Percentiles rank a stretch among this genome's conserved stretches.
Conservation (phyloP, 2,113 vertebrate species). For the Larimichthys crocea region DNA sequence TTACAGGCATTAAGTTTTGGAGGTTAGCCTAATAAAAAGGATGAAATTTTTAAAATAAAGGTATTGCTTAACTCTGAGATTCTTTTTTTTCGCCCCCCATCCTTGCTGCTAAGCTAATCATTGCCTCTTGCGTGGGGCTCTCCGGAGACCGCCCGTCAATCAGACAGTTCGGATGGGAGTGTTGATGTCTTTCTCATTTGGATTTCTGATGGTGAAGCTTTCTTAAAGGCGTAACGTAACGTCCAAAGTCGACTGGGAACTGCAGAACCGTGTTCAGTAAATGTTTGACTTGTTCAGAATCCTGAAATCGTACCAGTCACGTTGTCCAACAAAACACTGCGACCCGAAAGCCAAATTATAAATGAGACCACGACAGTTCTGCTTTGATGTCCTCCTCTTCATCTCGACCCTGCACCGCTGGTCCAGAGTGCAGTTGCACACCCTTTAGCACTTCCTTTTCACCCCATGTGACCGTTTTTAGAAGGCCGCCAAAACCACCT, state of each 20-base stretch:
- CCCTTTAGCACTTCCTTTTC: conserved; percentile 62
- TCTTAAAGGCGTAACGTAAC: neutral
- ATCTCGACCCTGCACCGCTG: conserved; percentile 41
- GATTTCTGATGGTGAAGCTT: too few relatives aligned
- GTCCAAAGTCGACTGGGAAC: neutral
- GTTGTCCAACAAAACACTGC: neutral
- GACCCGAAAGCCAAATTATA: conserved; percentile 15
- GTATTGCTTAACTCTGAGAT: conserved; percentile 39
- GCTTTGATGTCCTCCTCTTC: conserved; percentile 57
- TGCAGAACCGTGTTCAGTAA: conserved; percentile 18
- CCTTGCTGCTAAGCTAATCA: conserved; percentile 41
- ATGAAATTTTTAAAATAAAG: conserved; percentile 51
- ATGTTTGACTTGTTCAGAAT: conserved; percentile 32
- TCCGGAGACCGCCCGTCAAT: conserved; percentile 24
- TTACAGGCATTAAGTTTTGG: conserved; percentile 73
- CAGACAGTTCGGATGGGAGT: conserved; percentile 9
- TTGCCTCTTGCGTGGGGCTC: neutral
- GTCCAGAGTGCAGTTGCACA: conserved; percentile 25
- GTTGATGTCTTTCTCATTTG: neutral
- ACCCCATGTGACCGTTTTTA: conserved; percentile 49
- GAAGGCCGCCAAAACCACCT: conserved; percentile 63
- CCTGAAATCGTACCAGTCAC: conserved; percentile 19
- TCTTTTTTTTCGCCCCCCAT: neutral
- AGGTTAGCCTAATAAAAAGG: conserved; percentile 75
- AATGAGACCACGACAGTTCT: conserved; percentile 12